Conservation (phyloP, 2,113 vertebrate genomes). For the Octodon degus region DNA sequence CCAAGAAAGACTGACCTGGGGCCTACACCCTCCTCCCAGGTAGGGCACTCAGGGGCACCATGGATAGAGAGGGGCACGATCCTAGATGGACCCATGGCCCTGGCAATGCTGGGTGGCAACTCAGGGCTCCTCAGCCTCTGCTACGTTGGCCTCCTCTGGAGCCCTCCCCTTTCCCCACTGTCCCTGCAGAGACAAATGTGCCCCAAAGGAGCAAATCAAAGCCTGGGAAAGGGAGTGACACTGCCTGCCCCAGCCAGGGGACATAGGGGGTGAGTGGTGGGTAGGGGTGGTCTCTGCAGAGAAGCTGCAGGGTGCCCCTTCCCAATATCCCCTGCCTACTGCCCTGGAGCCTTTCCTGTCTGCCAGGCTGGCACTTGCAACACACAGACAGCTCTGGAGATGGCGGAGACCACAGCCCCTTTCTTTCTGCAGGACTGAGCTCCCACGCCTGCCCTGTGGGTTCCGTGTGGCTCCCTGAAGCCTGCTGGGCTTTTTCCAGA, state of each 20-base stretch:
- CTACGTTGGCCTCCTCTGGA: slow-evolving; percentile 23
- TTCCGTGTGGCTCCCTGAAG: slow-evolving; percentile 25
- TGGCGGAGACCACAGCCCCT: slow-evolving; percentile 60
- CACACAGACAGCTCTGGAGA: slow-evolving; percentile 87
- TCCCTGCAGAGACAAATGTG: neutral
- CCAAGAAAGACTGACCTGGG: neutral
- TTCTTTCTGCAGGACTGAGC: neutral
- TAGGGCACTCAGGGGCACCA: slow-evolving; percentile 2
- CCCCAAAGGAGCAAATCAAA: slow-evolving; percentile 7
- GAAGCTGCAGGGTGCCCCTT: slow-evolving; percentile 66
- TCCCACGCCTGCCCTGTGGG: neutral
- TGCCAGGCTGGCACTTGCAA: slow-evolving; percentile 88
- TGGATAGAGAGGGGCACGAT: neutral
- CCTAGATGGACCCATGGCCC: slow-evolving; percentile 13
- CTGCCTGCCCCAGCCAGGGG: neutral
- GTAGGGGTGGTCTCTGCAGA: slow-evolving; percentile 65
- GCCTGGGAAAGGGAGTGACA: neutral
- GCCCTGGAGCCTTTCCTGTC: slow-evolving; percentile 78
- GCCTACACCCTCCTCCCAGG: slow-evolving; percentile 6
- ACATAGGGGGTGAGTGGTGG: neutral
- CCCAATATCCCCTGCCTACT: neutral
- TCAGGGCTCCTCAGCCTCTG: slow-evolving; percentile 20
- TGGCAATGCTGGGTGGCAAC: neutral
- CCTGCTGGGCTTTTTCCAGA: slow-evolving; percentile 82
- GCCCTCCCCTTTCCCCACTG: neutral